Evolutionary conservation across 2,797 vertebrate species (phyloP), one percentile per base, ranked within the genome.

Genomic region (Rhinophrynus dorsalis): DNA sequence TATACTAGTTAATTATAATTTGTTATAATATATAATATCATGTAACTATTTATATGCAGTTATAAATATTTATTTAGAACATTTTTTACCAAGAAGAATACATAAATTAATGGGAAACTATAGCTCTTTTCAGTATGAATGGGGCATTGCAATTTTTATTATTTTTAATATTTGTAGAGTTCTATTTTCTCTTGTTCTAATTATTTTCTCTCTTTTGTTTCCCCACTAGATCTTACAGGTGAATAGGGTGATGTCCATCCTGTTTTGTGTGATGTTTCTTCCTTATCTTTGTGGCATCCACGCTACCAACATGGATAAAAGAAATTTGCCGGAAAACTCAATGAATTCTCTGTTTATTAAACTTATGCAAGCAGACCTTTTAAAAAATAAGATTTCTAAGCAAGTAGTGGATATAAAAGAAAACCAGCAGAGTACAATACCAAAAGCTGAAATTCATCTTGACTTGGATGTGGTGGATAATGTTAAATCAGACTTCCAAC

Each of bases 211-310:
- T 73, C 38, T 78, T 50, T 58, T 75, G 87, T 76, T 89, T 56
- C 82, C 80, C 81, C 81, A 82, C 8, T 84, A 98, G 96, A 86
- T 98, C 90, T 95, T 99, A 94, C 96, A 98, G 95, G 96, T 98
- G 94, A 99, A 97, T 94, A 94, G 97, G 96, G 96, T 97, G 93
- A 99, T 99, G 97, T 98, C 94, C 93, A 94, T 99, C 93, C 91
- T 99, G 92, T 92, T 98, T 90, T 98, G 97, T 90, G 91, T 95
- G 89, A 95, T 97, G 94, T 94, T 98, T 91, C 94, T 99, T 76
- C 79, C 94, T 84, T 97, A 96, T 93, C 96, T 99, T 84, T 94
- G 96, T 87, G 96, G 96, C 90, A 92, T 97, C 87, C 95, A 98
- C 77, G 96, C 93, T 74, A 93, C 91, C 83, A 93, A 89, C 86